These are phyloP conservation scores for Meta bourneti DNA, from an alignment of 2,888 invertebrate genomes.

Conservation along the genomic window DNA sequence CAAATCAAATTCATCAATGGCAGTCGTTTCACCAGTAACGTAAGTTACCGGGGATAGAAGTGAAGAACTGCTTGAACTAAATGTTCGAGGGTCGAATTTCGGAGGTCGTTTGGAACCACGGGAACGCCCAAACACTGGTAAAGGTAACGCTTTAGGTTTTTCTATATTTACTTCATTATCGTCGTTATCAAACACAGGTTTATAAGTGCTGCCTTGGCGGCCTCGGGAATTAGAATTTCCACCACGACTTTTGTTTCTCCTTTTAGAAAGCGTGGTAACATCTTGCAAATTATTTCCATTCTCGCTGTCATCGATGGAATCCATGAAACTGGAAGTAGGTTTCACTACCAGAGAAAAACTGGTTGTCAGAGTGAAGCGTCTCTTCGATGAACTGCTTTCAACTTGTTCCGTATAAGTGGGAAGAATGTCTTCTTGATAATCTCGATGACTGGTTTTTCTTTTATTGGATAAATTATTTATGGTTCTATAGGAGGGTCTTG, in stretches of 20 bases:
- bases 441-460: slow-evolving; percentile 24
- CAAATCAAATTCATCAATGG: background rate
- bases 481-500: slow-evolving; percentile 33
- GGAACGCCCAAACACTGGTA: slow-evolving; percentile 69
- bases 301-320: slow-evolving; percentile 30
- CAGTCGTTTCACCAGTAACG: slow-evolving; percentile 17
- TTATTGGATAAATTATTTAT: slow-evolving; percentile 15
- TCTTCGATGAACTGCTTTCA: slow-evolving; percentile 43
- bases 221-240: slow-evolving; percentile 19
- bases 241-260: slow-evolving; percentile 40
- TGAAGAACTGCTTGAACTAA: slow-evolving; percentile 43
- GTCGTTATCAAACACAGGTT: slow-evolving; percentile 69
- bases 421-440: slow-evolving; percentile 15
- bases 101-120: slow-evolving; percentile 72
- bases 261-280: background rate
- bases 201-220: slow-evolving; percentile 48
- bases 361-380: slow-evolving; percentile 70
- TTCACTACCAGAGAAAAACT: slow-evolving; percentile 58
- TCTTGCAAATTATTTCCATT: slow-evolving; percentile 58
- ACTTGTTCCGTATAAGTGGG: slow-evolving; percentile 12
- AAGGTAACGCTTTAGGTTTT: slow-evolving; percentile 59
- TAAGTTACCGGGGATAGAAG: slow-evolving; percentile 22
- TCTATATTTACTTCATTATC: slow-evolving; percentile 66
- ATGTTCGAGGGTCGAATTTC: slow-evolving; percentile 74
- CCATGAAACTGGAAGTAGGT: slow-evolving; percentile 59